Evolutionary conservation across 2,113 vertebrate genomes (phyloP).

Genomic region (Sphyrna mokarran): DNA sequence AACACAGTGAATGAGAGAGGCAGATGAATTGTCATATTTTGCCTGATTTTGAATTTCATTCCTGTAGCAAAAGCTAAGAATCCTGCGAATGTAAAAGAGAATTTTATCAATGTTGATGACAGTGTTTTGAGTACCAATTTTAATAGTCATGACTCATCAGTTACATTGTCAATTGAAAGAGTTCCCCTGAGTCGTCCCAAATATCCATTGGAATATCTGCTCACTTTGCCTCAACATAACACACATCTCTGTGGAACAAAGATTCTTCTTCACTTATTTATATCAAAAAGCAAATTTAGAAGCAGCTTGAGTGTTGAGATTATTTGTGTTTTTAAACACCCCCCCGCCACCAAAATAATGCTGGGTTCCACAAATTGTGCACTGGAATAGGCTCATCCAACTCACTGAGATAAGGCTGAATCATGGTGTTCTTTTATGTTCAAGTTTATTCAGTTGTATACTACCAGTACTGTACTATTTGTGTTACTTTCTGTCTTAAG

Average conservation of each 20-base stretch:
- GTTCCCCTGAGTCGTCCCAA: background rate
- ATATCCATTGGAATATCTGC: background rate
- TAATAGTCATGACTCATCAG: background rate
- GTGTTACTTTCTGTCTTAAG: conserved; percentile 8
- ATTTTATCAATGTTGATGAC: background rate
- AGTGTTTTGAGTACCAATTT: background rate
- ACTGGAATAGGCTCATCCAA: background rate
- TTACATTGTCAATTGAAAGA: background rate
- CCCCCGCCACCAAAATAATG: background rate
- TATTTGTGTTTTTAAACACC: background rate
- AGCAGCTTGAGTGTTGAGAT: background rate
- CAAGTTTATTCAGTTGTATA: background rate
- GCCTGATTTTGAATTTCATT: background rate
- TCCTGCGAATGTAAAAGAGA: background rate
- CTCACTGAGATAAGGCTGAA: background rate
- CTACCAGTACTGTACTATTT: background rate
- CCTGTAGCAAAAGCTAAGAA: background rate
- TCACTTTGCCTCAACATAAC: background rate
- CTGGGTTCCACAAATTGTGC: background rate
- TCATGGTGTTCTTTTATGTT: background rate
- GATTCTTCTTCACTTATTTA: background rate
- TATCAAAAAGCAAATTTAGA: background rate
- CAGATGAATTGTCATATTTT: background rate
- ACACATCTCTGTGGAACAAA: background rate
- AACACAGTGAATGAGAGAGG: background rate